A percentile compares a stretch with the other conserved stretches of the same genome.
phyloP scores from a whole-genome alignment of 1,140 invertebrate species.

The Patella vulgata region DNA sequence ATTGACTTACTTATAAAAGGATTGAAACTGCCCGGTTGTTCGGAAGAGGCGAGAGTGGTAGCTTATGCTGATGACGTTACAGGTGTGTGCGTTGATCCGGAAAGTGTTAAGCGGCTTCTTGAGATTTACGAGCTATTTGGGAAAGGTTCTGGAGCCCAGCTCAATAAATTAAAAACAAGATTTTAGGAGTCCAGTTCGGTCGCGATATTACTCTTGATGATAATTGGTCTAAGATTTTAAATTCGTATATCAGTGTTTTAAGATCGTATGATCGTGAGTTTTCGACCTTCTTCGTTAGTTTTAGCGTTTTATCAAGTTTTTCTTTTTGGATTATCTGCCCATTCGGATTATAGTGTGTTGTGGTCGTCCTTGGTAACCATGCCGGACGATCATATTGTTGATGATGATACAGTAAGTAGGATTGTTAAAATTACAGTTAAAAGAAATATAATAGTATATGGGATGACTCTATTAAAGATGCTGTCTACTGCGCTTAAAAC shows the following conservation, averaged over 20 bases:
- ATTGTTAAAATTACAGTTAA: no score
- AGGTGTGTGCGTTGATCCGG: conserved; percentile 16
- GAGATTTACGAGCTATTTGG: conserved; percentile 22
- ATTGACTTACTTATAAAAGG: conserved; percentile 32
- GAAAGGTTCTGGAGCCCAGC: conserved; percentile 35
- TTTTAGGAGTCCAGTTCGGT: conserved; percentile 35
- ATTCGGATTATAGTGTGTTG: no score
- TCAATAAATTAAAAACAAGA: conserved; percentile 34
- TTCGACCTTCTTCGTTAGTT: no score
- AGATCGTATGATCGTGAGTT: no score
- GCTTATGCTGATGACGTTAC: conserved; percentile 43
- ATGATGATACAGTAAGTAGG: no score
- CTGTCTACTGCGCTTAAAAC: no score
- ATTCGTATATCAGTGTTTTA: not conserved
- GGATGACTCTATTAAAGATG: no score
- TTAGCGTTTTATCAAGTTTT: no score
- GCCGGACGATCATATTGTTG: no score
- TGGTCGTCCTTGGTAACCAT: no score
- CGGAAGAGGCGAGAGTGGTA: conserved; percentile 25
- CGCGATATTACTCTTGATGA: conserved; percentile 19
- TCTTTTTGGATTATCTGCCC: no score
- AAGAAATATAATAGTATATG: no score
- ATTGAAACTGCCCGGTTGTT: conserved; percentile 33
- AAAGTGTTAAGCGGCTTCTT: conserved; percentile 25
- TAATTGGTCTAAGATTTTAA: not conserved